A percentile compares a stretch with the other conserved stretches of the same genome.
These are phyloP conservation scores for Accipiter cooperii DNA, from an alignment of 2,113 vertebrate genomes.

Conservation along the genomic window DNA sequence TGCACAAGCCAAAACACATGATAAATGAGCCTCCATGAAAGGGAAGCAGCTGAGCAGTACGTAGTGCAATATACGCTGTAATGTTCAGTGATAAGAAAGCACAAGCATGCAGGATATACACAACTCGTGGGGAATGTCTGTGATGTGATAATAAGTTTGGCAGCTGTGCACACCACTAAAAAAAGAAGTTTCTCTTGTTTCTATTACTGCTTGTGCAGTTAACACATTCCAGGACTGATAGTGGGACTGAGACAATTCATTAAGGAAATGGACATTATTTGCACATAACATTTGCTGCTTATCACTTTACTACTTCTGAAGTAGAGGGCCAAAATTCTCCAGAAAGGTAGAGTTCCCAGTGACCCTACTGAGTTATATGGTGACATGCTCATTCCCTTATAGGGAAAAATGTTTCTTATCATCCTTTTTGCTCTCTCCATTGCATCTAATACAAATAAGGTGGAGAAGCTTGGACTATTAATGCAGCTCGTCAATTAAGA, in stretches of 20 bases:
- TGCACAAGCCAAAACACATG: background rate
- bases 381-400: background rate
- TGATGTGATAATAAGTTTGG: conserved; percentile 44
- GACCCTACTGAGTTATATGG: background rate
- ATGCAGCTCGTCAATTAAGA: background rate
- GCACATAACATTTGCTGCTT: background rate
- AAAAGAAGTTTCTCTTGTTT: conserved; percentile 19
- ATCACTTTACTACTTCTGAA: background rate
- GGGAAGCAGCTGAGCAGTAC: conserved; percentile 1
- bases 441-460: background rate
- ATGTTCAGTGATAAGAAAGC: conserved; percentile 23
- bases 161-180: background rate
- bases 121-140: background rate
- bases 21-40: background rate
- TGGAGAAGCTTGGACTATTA: background rate
- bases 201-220: background rate
- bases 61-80: background rate
- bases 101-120: conserved; percentile 8
- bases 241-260: background rate
- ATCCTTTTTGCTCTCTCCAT: background rate
- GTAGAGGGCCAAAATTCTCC: background rate
- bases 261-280: background rate
- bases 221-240: background rate
- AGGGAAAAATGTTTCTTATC: background rate
- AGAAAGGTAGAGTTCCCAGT: background rate